These are phyloP conservation scores for Sacculina carcini DNA, from an alignment of 2,888 invertebrate genomes.

Conservation along the genomic window DNA sequence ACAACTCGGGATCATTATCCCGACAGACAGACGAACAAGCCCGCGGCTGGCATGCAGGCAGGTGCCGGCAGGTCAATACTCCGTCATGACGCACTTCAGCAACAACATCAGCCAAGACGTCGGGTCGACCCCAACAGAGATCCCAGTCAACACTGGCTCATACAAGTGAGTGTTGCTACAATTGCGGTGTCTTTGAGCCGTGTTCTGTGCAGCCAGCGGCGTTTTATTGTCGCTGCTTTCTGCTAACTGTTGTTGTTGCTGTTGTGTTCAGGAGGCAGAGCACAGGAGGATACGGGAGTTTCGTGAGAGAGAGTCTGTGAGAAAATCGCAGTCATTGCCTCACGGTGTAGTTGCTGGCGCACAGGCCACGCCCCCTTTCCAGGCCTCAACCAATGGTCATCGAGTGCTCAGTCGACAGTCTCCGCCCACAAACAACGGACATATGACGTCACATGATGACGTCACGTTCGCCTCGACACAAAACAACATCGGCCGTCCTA, in stretches of 20 bases:
- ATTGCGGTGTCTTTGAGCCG: background rate
- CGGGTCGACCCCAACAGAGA: constrained; percentile 9
- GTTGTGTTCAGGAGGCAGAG: constrained; percentile 82
- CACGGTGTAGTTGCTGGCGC: constrained; percentile 1
- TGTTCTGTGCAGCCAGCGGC: no score
- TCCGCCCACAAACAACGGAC: constrained; percentile 5
- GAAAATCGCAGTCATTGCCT: constrained; percentile 1
- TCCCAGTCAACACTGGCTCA: constrained; percentile 57
- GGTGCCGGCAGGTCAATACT: no score
- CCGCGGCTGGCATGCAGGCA: no score
- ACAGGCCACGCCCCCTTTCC: constrained; percentile 7
- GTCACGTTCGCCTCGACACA: no score
- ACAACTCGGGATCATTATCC: no score
- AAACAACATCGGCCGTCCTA: no score
- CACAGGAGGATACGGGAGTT: constrained; percentile 21
- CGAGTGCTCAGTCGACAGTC: background rate
- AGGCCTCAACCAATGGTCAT: constrained; percentile 6
- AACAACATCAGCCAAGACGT: constrained; percentile 8
- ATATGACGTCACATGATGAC: constrained; percentile 10
- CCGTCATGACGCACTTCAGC: constrained; percentile 2
- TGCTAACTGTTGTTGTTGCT: no score
- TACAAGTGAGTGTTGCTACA: constrained; percentile 30
- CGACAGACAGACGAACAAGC: no score
- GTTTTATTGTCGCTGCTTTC: no score
- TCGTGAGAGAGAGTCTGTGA: background rate